Evolutionary conservation across 2,888 invertebrate species (phyloP), one percentile per base, ranked within the genome.

Genomic region (Exephanes ischioxanthus): DNA sequence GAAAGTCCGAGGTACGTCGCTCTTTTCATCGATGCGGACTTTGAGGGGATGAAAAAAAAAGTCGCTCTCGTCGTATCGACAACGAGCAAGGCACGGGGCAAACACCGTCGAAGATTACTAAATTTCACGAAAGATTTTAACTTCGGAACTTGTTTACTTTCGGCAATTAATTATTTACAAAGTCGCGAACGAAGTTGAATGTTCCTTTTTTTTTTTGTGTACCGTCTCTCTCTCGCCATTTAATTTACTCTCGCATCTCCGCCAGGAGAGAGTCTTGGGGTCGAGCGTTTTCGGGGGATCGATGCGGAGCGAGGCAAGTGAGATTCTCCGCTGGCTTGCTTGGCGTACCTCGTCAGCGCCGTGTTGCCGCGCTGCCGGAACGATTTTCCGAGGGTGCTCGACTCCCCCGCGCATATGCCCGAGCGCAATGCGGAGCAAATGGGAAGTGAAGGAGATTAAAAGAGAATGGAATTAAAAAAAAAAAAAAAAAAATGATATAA

Each of bases 371-470:
- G 55, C 55, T 82, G 83, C 71, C 71, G 76, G 79, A 83, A 85
- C 79, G 76, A 83, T 85, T 85, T 85, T 85, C 63, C 76, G 66
- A 76, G 70, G 71, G 55, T 76, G 63, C 68, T 77, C 58, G 75
- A 55, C 70, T 79, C 45, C 55, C 45, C 79, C 79, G 82, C 79
- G 82, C 82, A 82, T 80, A 85, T 83, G 79, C 75, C 79, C 75
- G 79, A 85, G 85, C 79, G 79, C 82, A 79, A 76, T 83, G 82
- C 85, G 76, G 79, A 83, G 71, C 82, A 79, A 85, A 85, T 85
- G 82, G 82, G 66, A 85, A 85, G 85, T 83, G 77, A 82, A 85
- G 79, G 82, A 83, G 85, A 85, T 85, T 85, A 85, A 85, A 79
- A 76, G 82, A 79, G 85, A 85, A 84, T 80, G 63, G 77, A 77